These are phyloP conservation scores for Trissolcus brochymenae DNA, from an alignment of 2,888 invertebrate genomes.

Conservation along the genomic window DNA sequence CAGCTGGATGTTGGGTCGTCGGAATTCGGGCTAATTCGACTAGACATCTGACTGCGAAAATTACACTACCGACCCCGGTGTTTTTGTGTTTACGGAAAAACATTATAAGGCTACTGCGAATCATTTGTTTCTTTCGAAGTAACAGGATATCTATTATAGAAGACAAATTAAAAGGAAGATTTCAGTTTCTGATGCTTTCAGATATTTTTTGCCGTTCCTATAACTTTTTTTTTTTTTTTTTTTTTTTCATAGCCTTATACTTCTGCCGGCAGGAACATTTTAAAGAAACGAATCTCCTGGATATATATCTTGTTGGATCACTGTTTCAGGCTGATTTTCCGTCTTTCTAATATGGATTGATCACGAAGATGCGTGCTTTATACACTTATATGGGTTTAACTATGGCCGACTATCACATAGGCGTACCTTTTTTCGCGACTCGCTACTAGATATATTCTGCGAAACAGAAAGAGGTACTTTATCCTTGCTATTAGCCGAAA, in stretches of 20 bases:
- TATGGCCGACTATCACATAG: conserved; percentile 49
- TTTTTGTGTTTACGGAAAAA: conserved; percentile 23
- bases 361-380: conserved; percentile 56
- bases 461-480: conserved; percentile 54
- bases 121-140: background rate
- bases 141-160: background rate
- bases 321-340: conserved; percentile 21
- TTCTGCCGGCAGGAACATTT: too few relatives aligned
- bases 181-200: too few relatives aligned
- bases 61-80: conserved; percentile 11
- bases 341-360: conserved; percentile 54
- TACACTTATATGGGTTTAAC: conserved; percentile 45
- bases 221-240: too few relatives aligned
- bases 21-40: conserved; percentile 25
- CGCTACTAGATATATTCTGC: conserved; percentile 53
- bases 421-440: conserved; percentile 51
- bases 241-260: too few relatives aligned
- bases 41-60: conserved; percentile 33
- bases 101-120: conserved; percentile 7
- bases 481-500: conserved; percentile 50
- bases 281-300: too few relatives aligned
- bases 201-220: too few relatives aligned
- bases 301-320: too few relatives aligned
- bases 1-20: conserved; percentile 27
- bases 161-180: too few relatives aligned